A percentile compares a stretch with the other conserved stretches of the same genome.
phyloP scores from a whole-genome alignment of 2,888 invertebrate species.

The Gari tellinella region DNA sequence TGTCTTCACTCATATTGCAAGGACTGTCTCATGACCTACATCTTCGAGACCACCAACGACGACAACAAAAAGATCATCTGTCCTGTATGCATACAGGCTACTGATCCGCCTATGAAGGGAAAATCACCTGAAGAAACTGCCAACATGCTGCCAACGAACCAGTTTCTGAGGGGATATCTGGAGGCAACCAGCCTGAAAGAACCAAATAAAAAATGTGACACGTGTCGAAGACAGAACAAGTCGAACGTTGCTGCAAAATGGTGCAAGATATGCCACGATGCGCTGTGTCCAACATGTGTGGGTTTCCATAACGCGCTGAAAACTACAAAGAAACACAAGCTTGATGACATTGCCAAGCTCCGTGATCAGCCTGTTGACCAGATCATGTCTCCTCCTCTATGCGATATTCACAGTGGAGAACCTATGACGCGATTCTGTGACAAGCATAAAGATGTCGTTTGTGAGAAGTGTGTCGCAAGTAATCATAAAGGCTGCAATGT shows the following conservation, averaged over 20 bases:
- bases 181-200: slow-evolving; percentile 54
- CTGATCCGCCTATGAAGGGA: slow-evolving; percentile 13
- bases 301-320: slow-evolving; percentile 63
- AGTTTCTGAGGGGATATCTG: slow-evolving; percentile 49
- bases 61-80: slow-evolving; percentile 28
- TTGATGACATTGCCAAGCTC: slow-evolving; percentile 36
- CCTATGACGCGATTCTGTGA: slow-evolving; percentile 58
- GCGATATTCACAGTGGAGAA: slow-evolving; percentile 57
- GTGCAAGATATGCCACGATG: slow-evolving; percentile 62
- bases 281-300: slow-evolving; percentile 59
- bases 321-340: slow-evolving; percentile 58
- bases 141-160: slow-evolving; percentile 53
- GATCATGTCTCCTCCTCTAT: slow-evolving; percentile 50
- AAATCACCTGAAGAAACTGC: slow-evolving; percentile 36
- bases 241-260: slow-evolving; percentile 41
- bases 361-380: slow-evolving; percentile 45
- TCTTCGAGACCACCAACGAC: slow-evolving; percentile 23
- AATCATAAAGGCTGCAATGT: slow-evolving; percentile 56
- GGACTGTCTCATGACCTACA: slow-evolving; percentile 46
- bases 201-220: slow-evolving; percentile 53
- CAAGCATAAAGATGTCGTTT: slow-evolving; percentile 55
- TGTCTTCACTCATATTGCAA: slow-evolving; percentile 55
- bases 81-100: slow-evolving; percentile 48
- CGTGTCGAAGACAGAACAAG: slow-evolving; percentile 58
- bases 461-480: slow-evolving; percentile 57